A percentile compares a stretch with the other conserved stretches of the same genome.
phyloP scores from a whole-genome alignment of 2,797 vertebrate species.

The Halcyon chelicuti region DNA sequence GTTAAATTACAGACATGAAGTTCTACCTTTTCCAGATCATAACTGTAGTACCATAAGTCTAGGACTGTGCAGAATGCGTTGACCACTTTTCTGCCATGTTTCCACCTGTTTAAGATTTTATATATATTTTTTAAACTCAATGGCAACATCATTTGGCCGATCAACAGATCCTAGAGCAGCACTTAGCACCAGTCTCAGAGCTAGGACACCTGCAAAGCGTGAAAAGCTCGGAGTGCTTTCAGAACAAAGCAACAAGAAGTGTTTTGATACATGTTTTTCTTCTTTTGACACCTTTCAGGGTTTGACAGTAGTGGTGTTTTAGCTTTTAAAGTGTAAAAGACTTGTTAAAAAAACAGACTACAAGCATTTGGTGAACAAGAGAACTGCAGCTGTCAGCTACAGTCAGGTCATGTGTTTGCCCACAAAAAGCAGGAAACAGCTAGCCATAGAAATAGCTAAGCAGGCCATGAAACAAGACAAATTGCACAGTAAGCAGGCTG shows the following conservation, averaged over 20 bases:
- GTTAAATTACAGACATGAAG: not conserved
- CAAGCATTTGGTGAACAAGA: slow-evolving; percentile 24
- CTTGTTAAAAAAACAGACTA: slow-evolving; percentile 4
- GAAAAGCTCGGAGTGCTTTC: not conserved
- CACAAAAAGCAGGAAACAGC: slow-evolving; percentile 47
- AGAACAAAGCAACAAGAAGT: slow-evolving; percentile 12
- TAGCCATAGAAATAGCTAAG: slow-evolving; percentile 48
- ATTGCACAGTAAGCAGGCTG: not conserved
- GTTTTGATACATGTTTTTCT: not conserved
- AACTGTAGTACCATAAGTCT: not conserved
- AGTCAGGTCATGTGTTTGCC: slow-evolving; percentile 56
- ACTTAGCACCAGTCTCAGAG: not conserved
- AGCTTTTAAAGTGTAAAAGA: slow-evolving; percentile 9
- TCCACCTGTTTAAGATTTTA: not conserved
- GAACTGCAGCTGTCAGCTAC: slow-evolving; percentile 60
- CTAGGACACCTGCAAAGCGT: not conserved
- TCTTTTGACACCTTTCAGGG: not conserved
- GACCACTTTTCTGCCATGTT: not conserved
- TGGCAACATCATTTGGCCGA: not conserved
- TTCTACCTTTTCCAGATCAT: not conserved
- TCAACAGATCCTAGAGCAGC: not conserved
- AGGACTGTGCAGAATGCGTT: not conserved
- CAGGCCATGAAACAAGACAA: not conserved
- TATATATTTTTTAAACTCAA: not conserved
- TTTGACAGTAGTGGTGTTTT: not conserved